phyloP scores from a whole-genome alignment of 2,113 vertebrate species.

The Phalacrocorax pelagicus region DNA sequence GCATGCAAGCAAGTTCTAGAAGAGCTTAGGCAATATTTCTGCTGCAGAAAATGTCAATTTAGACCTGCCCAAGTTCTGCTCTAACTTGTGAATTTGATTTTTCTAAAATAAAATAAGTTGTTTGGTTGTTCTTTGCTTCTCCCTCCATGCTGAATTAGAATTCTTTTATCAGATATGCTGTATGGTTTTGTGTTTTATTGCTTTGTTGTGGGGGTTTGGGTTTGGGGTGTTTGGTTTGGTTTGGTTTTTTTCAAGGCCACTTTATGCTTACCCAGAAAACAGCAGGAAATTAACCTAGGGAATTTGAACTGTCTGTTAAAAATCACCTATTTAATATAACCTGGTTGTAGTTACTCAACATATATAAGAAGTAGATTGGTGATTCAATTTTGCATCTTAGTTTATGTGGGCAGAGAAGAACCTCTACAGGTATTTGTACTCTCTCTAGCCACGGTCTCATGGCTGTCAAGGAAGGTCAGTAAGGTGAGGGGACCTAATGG shows the following conservation, averaged over 20 bases:
- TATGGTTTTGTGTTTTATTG: neutral
- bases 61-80: neutral
- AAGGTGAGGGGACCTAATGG: neutral
- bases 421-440: neutral
- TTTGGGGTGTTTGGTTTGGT: neutral
- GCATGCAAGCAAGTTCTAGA: slow-evolving; percentile 17
- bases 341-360: neutral
- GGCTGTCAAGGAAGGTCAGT: neutral
- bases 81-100: neutral
- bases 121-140: neutral
- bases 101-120: neutral
- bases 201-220: neutral
- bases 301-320: neutral
- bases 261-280: neutral
- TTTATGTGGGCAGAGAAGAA: neutral
- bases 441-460: neutral
- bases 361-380: neutral
- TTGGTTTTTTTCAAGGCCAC: neutral
- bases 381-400: neutral
- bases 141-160: neutral
- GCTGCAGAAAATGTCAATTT: neutral
- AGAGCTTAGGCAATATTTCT: slow-evolving; percentile 24
- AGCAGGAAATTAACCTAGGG: neutral
- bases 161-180: neutral
- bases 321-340: neutral